Percentiles rank a stretch among this genome's conserved stretches.
These are phyloP conservation scores for Trachythela sp. DNA, from an alignment of 64 coral and sea anemone genomes.

Conservation along the genomic window DNA sequence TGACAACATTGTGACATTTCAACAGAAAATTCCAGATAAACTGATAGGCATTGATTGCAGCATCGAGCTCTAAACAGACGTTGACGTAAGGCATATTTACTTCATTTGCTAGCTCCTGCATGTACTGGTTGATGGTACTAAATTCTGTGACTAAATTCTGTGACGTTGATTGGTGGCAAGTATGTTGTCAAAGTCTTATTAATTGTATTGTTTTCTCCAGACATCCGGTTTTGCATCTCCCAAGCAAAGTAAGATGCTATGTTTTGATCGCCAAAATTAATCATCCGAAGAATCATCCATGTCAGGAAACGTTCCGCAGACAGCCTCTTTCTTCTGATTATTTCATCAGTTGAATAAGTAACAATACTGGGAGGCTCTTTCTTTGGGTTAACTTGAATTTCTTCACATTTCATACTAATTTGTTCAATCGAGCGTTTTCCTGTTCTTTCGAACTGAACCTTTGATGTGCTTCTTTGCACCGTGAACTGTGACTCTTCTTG, in stretches of 20 bases:
- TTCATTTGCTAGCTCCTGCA: background rate
- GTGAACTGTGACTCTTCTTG: background rate
- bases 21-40: background rate
- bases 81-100: constrained; percentile 6
- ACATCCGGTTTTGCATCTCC: background rate
- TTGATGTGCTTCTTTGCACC: background rate
- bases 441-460: background rate
- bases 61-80: background rate
- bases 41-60: background rate
- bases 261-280: background rate
- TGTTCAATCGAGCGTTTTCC: background rate
- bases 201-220: background rate
- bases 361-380: background rate
- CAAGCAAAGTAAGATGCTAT: background rate
- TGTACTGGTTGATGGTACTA: background rate
- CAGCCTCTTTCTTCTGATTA: background rate
- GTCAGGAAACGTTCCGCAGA: background rate
- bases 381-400: background rate
- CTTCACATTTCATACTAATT: background rate
- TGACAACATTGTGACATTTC: background rate
- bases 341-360: background rate
- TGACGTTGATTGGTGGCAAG: background rate
- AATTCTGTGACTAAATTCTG: background rate
- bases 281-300: background rate
- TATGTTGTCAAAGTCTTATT: background rate